Conservation (phyloP, 64 coral and sea anemone species). For the Platygyra sinensis region DNA sequence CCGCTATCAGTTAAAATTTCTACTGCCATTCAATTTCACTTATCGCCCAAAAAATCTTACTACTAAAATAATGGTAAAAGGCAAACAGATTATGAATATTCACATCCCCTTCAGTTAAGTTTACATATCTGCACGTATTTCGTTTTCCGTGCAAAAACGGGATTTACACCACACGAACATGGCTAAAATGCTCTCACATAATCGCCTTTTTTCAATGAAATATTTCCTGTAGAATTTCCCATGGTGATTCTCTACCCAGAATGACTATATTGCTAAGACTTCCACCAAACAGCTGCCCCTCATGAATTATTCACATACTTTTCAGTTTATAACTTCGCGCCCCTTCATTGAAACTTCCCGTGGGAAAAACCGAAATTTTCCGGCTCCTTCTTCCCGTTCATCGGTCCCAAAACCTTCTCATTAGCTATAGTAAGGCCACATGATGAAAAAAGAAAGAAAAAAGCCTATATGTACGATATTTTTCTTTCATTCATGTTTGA, state of each 20-base stretch:
- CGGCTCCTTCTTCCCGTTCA: background rate
- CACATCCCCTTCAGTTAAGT: background rate
- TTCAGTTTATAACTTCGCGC: background rate
- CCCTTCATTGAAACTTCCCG: slow-evolving; percentile 14
- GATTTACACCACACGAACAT: background rate
- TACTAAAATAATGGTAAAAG: background rate
- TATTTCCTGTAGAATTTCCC: background rate
- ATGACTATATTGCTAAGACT: background rate
- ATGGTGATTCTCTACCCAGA: background rate
- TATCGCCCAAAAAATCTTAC: background rate
- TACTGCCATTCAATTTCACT: background rate
- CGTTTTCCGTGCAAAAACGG: background rate
- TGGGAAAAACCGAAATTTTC: slow-evolving; percentile 34
- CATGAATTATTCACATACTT: slow-evolving; percentile 31
- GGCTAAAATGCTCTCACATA: background rate
- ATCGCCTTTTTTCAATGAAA: background rate
- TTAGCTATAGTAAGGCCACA: background rate
- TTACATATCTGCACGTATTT: slow-evolving; percentile 10
- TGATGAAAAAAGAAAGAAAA: background rate
- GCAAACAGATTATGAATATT: slow-evolving; percentile 6
- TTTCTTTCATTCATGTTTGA: background rate
- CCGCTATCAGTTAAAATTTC: slow-evolving; percentile 15
- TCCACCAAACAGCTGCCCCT: slow-evolving; percentile 19
- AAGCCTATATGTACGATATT: background rate
- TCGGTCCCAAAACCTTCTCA: background rate